Percentiles rank a stretch among this genome's conserved stretches.
phyloP scores from a whole-genome alignment of 2,113 vertebrate genomes.

The Pteronura brasiliensis region DNA sequence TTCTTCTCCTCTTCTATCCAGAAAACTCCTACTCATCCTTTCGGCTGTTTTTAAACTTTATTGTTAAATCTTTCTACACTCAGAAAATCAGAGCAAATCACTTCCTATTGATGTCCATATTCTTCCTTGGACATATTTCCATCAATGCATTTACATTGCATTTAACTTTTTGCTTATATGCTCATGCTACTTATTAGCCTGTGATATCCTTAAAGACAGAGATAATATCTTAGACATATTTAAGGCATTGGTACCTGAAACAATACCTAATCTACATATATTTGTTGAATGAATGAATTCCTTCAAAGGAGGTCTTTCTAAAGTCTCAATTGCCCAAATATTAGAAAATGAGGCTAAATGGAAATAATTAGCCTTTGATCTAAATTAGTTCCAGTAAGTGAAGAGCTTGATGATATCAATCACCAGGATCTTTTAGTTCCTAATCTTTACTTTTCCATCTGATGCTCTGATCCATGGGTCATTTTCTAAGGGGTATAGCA shows the following conservation, averaged over 20 bases:
- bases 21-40: not conserved
- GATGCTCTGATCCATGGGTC: not conserved
- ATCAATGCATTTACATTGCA: not conserved
- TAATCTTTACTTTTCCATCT: not conserved
- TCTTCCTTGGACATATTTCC: not conserved
- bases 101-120: not conserved
- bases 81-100: not conserved
- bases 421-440: not conserved
- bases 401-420: not conserved
- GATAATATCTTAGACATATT: not conserved
- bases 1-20: not conserved
- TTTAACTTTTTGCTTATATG: not conserved
- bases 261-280: not conserved
- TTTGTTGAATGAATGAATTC: not conserved
- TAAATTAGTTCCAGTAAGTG: not conserved
- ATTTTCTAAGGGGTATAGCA: not conserved
- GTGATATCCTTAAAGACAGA: not conserved
- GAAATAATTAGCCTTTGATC: not conserved
- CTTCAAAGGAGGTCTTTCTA: not conserved
- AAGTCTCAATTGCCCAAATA: not conserved
- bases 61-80: not conserved
- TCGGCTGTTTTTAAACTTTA: not conserved
- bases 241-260: not conserved
- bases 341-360: not conserved
- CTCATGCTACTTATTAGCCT: not conserved